Percentiles rank a stretch among this genome's conserved stretches.
Conservation (phyloP, 1,140 invertebrate species). For the Sarcophaga bullata region DNA sequence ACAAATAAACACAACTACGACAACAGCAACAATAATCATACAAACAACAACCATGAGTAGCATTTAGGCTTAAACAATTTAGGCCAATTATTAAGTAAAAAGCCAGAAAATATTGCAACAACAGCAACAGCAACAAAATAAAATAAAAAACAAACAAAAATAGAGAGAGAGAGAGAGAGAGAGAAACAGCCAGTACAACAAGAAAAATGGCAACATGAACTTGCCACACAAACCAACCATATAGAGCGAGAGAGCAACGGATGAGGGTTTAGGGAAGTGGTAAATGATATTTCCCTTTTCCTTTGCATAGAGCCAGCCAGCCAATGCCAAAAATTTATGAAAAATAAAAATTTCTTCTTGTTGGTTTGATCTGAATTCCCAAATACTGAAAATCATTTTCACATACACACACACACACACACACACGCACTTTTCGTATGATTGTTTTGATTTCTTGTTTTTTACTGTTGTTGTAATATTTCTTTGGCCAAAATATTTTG, state of each 20-base stretch:
- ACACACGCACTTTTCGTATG: no score
- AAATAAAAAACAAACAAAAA: not conserved
- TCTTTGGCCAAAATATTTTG: no score
- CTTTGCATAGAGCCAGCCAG: no score
- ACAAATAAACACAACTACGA: not conserved
- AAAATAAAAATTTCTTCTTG: no score
- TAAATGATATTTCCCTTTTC: no score
- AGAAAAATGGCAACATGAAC: not conserved
- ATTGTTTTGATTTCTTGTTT: no score
- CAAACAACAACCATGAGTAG: not conserved
- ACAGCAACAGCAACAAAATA: not conserved
- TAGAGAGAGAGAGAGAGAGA: not conserved
- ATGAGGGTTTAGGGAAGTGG: no score
- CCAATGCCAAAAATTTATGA: no score
- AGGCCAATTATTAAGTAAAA: conserved; percentile 18
- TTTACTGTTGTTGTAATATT: no score
- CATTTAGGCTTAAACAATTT: not conserved
- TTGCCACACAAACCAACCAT: not conserved
- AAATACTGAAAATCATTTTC: no score
- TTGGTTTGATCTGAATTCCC: no score
- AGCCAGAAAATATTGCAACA: not conserved
- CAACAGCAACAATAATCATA: not conserved
- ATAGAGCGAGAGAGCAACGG: not conserved
- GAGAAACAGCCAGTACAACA: not conserved
- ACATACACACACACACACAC: no score